Percentiles rank a stretch among this genome's conserved stretches.
Evolutionary conservation across 2,797 vertebrate genomes (phyloP).

Genomic region (Knipowitschia caucasica): DNA sequence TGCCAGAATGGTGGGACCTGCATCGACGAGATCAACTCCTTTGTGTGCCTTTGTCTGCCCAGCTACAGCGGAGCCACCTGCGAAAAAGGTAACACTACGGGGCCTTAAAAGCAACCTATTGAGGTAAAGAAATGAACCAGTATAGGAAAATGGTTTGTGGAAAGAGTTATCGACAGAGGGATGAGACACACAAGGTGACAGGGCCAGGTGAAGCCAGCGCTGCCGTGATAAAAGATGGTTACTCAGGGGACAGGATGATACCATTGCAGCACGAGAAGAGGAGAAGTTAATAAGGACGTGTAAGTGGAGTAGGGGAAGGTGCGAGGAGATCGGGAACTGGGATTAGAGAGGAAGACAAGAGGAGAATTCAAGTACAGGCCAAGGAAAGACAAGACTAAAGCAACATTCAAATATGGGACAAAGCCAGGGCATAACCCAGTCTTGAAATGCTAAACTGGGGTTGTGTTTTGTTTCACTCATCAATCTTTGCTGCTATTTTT

Average conservation of each 20-base stretch:
- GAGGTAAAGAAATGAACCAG: background rate
- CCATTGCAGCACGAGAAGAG: conserved; percentile 14
- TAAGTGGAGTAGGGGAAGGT: conserved; percentile 19
- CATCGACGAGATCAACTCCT: conserved; percentile 91
- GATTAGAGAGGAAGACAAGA: conserved; percentile 25
- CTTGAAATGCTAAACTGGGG: background rate
- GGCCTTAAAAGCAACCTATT: background rate
- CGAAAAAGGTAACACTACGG: conserved; percentile 83
- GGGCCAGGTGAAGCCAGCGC: conserved; percentile 1
- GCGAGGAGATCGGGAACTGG: background rate
- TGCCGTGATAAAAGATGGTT: conserved; percentile 8
- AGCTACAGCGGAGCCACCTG: conserved; percentile 92
- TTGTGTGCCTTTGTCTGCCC: conserved; percentile 92
- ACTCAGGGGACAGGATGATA: conserved; percentile 6
- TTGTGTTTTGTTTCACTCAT: background rate
- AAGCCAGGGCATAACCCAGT: background rate
- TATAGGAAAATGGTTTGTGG: background rate
- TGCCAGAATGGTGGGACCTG: conserved; percentile 96
- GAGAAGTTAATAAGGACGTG: conserved; percentile 38
- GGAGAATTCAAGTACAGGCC: background rate
- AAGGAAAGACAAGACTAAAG: background rate
- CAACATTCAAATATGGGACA: background rate
- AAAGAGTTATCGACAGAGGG: conserved; percentile 10
- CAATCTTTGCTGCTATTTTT: background rate
- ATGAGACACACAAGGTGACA: conserved; percentile 14